Evolutionary conservation across 2,888 invertebrate genomes (phyloP), one percentile per base, ranked within the genome.

Genomic region (Lasioglossum zephyrum): DNA sequence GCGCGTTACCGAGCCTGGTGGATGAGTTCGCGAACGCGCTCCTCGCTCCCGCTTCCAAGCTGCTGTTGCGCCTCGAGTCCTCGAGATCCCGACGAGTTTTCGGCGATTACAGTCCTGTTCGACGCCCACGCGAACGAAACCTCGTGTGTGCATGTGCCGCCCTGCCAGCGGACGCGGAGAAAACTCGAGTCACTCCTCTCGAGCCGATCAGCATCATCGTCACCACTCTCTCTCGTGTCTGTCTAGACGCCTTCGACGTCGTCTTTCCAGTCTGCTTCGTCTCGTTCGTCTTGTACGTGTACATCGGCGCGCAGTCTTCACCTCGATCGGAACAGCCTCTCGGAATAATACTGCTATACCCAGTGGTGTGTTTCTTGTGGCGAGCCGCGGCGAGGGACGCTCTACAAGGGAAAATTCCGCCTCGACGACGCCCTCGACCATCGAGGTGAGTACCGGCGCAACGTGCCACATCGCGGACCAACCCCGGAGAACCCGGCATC

Each of bases 1-100:
- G 94, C 94, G 94, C 94, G 94, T 94, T 93, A 92, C 93, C 93
- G 92, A 94, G 91, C 92, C 86, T 92, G 92, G 92, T 93, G 93
- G 94, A 93, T 92, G 93, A 92, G 92, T 91, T 90, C 91, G 93
- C 90, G 92, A 92, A 89, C 91, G 93, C 92, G 92, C 92, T 92
- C 90, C 92, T 92, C 90, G 92, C 92, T 92, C 90, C 88, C 86
- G 88, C 89, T 90, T 63, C 31, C 31, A 63, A 63, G 63, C 75
- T 74, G 77, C 80, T 66, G 63, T 79, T 82, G 79, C 57, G 57
- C 31, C 31, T 63, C 63, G 13, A 60, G 31, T 16, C 31, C 63
- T 6, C 63, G 63, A 31, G 31, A n/a, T 22, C 9, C 63, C 63
- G 13, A 16, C 63, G 31, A 31, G 63, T 31, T 63, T 31, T 63